Base-by-base conservation (phyloP, 2,113 vertebrate species). In the Pachycephala philippinensis region DNA sequence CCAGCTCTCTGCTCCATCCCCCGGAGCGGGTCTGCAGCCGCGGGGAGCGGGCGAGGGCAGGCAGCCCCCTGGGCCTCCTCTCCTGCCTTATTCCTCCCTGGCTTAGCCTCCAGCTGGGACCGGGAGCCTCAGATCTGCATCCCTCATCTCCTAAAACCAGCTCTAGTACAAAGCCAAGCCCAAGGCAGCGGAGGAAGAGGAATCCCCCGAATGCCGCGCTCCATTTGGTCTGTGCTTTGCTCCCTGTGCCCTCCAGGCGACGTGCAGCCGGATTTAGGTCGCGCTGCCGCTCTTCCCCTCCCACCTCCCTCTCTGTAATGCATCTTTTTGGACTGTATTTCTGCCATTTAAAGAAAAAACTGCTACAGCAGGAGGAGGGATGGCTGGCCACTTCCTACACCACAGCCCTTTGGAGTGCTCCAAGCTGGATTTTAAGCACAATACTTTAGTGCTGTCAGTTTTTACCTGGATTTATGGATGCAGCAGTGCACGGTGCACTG, bases 91-190 rank as follows among this genome's bases (percentile, higher is more conserved):
- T 8, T 88, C 49, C 63, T 68, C 13, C 14, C 47, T 4, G 5
- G 44, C 66, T 90, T 42, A 54, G 86, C 79, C 85, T 85, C 86
- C 86, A 86, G 71, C 66, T 3, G 12, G 68, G 87, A 86, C 54
- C 0, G 0, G 50, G 84, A 94, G 64, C 45, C 64, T 95, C 91
- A 89, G 93, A 91, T 91, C 93, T 42, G 45, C 11, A 1, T 77
- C 76, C 90, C 71, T 69, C 78, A 56, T 87, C 61, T 90, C 90
- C 74, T 85, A 83, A 85, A 93, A 47, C 69, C 78, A 64, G 84
- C 82, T 82, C 65, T 2, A 94, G 87, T 79, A 97, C 94, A 95
- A 96, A 95, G 95, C 74, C 49, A 26, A 94, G 92, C 94, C 87
- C 77, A 89, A 75, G 92, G 95, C 93, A 33, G 78, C 0, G 9